These are phyloP conservation scores for Xenops minutus DNA, from an alignment of 2,797 vertebrate genomes.

Conservation along the genomic window DNA sequence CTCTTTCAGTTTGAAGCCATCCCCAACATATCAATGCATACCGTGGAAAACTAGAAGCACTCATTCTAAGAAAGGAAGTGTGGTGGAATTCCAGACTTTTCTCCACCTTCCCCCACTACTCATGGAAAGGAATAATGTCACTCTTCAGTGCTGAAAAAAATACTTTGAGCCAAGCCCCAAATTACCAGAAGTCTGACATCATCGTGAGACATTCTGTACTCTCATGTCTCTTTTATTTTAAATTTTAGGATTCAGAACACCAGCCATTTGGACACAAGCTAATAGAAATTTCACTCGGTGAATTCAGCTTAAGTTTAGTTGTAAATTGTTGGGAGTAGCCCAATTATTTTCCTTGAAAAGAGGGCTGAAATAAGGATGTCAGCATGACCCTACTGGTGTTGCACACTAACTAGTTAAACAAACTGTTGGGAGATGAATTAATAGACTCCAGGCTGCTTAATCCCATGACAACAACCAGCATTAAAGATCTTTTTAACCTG, in stretches of 20 bases:
- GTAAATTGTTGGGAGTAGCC: background rate
- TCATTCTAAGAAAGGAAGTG: background rate
- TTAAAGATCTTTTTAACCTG: slow-evolving; percentile 40
- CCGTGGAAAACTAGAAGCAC: background rate
- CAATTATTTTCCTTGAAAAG: background rate
- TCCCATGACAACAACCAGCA: slow-evolving; percentile 50
- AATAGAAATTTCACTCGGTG: background rate
- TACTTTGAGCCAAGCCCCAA: background rate
- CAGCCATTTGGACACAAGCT: background rate
- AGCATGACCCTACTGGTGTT: background rate
- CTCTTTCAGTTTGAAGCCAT: background rate
- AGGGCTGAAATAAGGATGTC: background rate
- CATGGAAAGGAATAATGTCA: background rate
- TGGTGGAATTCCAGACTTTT: background rate
- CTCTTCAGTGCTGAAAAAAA: background rate
- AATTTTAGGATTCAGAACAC: background rate
- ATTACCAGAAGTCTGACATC: background rate
- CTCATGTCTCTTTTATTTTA: background rate
- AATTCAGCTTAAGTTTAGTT: background rate
- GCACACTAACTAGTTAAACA: slow-evolving; percentile 4
- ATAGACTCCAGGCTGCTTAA: slow-evolving; percentile 21
- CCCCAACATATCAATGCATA: background rate
- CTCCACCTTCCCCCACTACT: background rate
- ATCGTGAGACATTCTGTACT: background rate
- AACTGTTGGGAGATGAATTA: slow-evolving; percentile 16